A percentile compares a stretch with the other conserved stretches of the same genome.
These are phyloP conservation scores for Melozone crissalis DNA, from an alignment of 2,113 vertebrate species.

Conservation along the genomic window DNA sequence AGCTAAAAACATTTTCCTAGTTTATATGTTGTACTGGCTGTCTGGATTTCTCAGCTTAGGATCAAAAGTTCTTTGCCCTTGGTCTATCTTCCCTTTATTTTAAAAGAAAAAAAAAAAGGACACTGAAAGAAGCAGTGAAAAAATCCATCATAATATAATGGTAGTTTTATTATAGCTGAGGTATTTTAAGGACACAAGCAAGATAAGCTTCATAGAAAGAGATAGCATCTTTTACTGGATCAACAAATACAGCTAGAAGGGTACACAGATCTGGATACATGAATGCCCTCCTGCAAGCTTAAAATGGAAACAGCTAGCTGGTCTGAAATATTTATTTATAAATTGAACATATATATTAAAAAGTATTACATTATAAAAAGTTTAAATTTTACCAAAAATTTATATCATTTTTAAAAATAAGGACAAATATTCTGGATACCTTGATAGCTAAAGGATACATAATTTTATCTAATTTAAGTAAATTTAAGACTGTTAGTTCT, in stretches of 20 bases:
- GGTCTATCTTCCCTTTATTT: not conserved
- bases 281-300: not conserved
- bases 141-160: not conserved
- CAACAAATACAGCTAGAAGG: not conserved
- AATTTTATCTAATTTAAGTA: not conserved
- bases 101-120: not conserved
- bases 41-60: not conserved
- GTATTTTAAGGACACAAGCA: not conserved
- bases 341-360: not conserved
- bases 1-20: not conserved
- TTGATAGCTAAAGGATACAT: not conserved
- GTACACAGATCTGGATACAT: not conserved
- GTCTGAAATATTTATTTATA: not conserved
- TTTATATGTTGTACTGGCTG: not conserved
- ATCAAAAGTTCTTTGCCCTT: not conserved
- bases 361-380: not conserved
- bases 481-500: not conserved
- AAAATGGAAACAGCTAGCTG: not conserved
- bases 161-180: not conserved
- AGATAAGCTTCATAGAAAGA: not conserved
- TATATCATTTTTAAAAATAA: not conserved
- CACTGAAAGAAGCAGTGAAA: not conserved
- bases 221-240: not conserved
- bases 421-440: not conserved
- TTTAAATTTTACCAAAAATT: not conserved